Evolutionary conservation across 2,113 vertebrate genomes (phyloP).

Genomic region (Vicugna pacos): DNA sequence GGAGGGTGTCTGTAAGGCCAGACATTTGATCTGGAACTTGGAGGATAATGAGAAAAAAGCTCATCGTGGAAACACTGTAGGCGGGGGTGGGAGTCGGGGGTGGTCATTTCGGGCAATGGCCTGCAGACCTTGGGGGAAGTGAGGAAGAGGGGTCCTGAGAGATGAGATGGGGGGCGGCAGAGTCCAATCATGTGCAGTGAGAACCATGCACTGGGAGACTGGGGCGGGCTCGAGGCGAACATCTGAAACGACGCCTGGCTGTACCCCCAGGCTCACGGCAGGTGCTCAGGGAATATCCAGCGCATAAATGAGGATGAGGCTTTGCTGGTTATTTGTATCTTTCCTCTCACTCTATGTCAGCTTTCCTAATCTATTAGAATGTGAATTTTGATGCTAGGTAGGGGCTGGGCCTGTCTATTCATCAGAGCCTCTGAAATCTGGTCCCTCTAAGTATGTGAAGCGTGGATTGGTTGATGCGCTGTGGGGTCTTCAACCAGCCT

Average conservation of each 20-base stretch:
- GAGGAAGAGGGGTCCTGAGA: background rate
- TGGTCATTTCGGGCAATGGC: fast-evolving
- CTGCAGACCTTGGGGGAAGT: fast-evolving
- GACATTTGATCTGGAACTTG: background rate
- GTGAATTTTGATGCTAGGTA: fast-evolving
- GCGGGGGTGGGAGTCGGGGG: background rate
- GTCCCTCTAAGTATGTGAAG: background rate
- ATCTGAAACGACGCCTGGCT: fast-evolving
- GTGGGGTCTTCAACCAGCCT: background rate
- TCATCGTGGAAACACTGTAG: background rate
- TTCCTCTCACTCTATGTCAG: fast-evolving
- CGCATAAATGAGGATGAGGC: fast-evolving
- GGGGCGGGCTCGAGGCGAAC: background rate
- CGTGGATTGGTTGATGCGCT: fast-evolving
- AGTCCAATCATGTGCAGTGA: fast-evolving
- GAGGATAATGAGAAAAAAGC: background rate
- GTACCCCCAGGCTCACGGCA: fast-evolving
- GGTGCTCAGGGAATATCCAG: background rate
- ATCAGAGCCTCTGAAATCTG: background rate
- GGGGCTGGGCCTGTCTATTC: background rate
- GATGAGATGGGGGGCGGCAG: fast-evolving
- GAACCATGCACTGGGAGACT: fast-evolving
- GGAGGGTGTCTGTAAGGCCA: fast-evolving
- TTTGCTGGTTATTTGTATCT: fast-evolving
- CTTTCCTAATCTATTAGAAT: background rate